phyloP scores from a whole-genome alignment of 2,888 invertebrate genomes.

The Tipula lateralis region DNA sequence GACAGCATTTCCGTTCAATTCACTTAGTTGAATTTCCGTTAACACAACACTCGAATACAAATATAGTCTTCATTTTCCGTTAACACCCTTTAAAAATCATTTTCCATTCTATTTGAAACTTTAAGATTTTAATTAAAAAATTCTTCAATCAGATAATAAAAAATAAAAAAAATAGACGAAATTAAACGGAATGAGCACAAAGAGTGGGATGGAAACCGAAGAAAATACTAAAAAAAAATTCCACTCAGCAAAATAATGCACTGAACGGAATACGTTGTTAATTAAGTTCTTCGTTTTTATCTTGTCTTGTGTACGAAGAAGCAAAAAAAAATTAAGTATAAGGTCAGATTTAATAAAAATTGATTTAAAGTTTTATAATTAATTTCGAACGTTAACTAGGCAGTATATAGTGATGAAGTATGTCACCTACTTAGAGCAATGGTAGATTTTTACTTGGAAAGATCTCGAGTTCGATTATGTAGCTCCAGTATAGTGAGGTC shows the following conservation, averaged over 20 bases:
- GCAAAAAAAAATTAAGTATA: neutral
- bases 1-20: neutral
- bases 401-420: too few relatives aligned
- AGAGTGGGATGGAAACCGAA: neutral
- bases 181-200: neutral
- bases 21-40: neutral
- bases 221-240: neutral
- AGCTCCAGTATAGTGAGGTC: too few relatives aligned
- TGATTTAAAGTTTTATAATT: neutral
- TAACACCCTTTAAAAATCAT: neutral
- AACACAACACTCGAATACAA: neutral
- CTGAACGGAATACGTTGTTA: neutral
- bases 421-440: too few relatives aligned
- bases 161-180: neutral
- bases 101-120: neutral
- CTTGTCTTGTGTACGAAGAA: neutral
- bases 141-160: neutral
- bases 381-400: neutral
- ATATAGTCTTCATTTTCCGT: neutral
- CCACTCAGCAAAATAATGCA: neutral
- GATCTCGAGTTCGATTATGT: too few relatives aligned
- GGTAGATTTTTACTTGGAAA: too few relatives aligned
- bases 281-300: neutral
- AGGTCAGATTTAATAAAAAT: slow-evolving; percentile 9
- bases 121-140: neutral